A percentile compares a stretch with the other conserved stretches of the same genome.
Evolutionary conservation across 2,113 vertebrate genomes (phyloP).

Genomic region (Cyphomyrus discorhynchus): DNA sequence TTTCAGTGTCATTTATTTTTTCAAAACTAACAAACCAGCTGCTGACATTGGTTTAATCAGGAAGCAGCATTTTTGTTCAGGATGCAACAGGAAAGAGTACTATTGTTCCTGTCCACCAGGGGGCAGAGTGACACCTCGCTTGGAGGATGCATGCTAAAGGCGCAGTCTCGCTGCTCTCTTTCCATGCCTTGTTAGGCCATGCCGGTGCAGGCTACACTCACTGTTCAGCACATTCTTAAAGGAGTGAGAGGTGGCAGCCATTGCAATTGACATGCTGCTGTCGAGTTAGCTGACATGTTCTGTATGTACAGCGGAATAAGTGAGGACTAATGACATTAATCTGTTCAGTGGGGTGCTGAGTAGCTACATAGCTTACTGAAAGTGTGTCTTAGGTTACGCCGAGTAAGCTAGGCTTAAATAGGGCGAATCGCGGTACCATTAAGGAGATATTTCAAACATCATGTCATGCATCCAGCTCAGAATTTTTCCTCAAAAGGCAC

Average conservation of each 20-base stretch:
- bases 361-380: not conserved
- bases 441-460: not conserved
- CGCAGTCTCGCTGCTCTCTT: not conserved
- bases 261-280: not conserved
- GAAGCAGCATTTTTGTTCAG: not conserved
- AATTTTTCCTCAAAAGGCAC: not conserved
- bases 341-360: not conserved
- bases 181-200: not conserved
- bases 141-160: not conserved
- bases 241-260: not conserved
- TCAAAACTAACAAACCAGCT: not conserved
- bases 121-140: not conserved
- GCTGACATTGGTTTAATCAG: not conserved
- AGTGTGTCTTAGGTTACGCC: not conserved
- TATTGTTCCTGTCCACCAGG: not conserved
- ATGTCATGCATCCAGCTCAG: not conserved
- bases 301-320: not conserved
- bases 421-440: not conserved
- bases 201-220: not conserved
- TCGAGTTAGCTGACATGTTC: not conserved
- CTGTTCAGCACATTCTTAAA: not conserved
- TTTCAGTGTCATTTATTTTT: not conserved
- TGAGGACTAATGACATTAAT: not conserved
- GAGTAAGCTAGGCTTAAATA: not conserved
- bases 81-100: not conserved